Evolutionary conservation across 2,797 vertebrate species (phyloP), one percentile per base, ranked within the genome.

Genomic region (Dromococcyx pavoninus): DNA sequence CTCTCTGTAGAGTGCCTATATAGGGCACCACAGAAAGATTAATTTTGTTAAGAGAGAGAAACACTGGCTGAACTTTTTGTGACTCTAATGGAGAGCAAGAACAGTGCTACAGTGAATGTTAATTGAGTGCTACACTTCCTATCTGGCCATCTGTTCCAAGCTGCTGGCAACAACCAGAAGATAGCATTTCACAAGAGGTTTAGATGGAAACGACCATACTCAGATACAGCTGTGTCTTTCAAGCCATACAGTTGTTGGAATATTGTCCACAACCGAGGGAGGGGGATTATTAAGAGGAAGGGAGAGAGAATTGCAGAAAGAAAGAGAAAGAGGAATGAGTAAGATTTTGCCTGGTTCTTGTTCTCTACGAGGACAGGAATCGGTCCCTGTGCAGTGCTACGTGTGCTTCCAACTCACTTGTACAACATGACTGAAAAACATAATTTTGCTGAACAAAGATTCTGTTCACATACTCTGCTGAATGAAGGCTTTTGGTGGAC

Each of bases 371-470:
- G 33, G 60, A 58, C 23, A 66, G 83, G 62, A 87, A 64, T 56
- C 19, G 17, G 25, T 66, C 60, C 44, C 43, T 53, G 32, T 32
- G 57, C 57, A 87, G 53, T 17, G 51, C 60, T 44, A 56, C 33
- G 8, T 1, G 3, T 37, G 32, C 32, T 91, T 41, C 66, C 66
- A 62, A 88, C 54, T 69, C 41, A 21, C 39, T 86, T 81, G 54
- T 82, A 66, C 48, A 67, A 73, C 37, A 60, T 0, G 2, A 54
- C 33, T 62, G 75, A 79, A 93, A 90, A 89, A 56, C 12, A 7
- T 30, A 83, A 77, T 82, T 91, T 90, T 76, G 50, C 71, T 81
- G 48, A 89, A 91, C 61, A 93, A 95, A 82, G 80, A 69, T 67
- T 87, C 71, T 71, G 32, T 82, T 96, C 74, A 93, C 22, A 50